phyloP scores from a whole-genome alignment of 1,140 invertebrate species.

The Campoletis sonorensis region DNA sequence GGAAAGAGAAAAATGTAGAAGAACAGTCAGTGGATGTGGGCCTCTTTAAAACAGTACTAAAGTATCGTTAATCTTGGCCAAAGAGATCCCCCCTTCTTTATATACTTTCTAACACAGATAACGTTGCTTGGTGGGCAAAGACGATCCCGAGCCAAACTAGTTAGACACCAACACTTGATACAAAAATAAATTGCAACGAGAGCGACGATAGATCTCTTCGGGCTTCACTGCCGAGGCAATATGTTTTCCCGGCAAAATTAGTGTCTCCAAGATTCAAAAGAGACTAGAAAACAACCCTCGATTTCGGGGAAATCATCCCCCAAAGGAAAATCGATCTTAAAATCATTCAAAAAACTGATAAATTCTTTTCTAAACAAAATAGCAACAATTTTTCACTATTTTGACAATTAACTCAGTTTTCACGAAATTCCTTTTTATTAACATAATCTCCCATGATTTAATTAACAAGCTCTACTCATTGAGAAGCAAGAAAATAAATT shows the following conservation, averaged over 20 bases:
- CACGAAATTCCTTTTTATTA: neutral
- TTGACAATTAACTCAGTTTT: no score
- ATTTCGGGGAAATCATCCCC: neutral
- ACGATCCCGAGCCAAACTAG: constrained; percentile 68
- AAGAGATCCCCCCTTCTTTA: constrained; percentile 59
- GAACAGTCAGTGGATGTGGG: constrained; percentile 49
- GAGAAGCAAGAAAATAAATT: neutral
- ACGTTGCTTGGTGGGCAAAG: neutral
- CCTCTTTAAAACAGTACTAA: constrained; percentile 74
- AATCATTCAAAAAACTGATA: neutral
- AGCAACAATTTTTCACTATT: no score
- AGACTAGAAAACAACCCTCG: constrained; percentile 22
- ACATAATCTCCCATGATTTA: neutral
- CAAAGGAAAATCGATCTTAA: neutral
- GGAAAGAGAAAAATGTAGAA: constrained; percentile 8
- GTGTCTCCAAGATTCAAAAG: constrained; percentile 53
- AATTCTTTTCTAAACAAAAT: neutral
- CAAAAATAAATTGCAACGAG: constrained; percentile 74
- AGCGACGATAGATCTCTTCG: constrained; percentile 66
- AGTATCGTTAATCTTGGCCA: constrained; percentile 75
- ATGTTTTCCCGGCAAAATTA: constrained; percentile 63
- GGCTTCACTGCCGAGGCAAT: constrained; percentile 34
- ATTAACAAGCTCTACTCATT: neutral
- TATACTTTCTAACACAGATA: constrained; percentile 32
- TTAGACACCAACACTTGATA: constrained; percentile 74